A percentile compares a stretch with the other conserved stretches of the same genome.
Evolutionary conservation across 1,140 invertebrate genomes (phyloP).

Genomic region (Drosophila orena): DNA sequence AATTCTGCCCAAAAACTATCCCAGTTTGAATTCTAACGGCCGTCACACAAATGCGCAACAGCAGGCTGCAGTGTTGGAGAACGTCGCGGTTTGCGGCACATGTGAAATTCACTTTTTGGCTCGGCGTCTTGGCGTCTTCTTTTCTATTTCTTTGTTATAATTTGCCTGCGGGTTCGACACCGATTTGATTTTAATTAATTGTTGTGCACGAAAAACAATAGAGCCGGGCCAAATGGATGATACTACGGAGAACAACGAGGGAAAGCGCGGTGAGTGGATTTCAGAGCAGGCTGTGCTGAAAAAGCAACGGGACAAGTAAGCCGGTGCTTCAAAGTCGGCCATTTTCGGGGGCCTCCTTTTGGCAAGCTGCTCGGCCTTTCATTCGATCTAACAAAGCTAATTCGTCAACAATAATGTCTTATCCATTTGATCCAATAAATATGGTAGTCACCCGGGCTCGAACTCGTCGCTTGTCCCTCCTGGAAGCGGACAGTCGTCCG

Average conservation of each 20-base stretch:
- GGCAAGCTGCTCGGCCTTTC: background rate
- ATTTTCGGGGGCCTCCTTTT: constrained; percentile 2
- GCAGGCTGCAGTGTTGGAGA: constrained; percentile 12
- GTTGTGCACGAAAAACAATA: background rate
- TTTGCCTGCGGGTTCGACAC: constrained; percentile 6
- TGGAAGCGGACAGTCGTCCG: constrained; percentile 64
- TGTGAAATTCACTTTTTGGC: constrained; percentile 16
- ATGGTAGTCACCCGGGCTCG: constrained; percentile 66
- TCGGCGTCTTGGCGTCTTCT: constrained; percentile 1
- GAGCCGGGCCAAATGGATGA: constrained; percentile 33
- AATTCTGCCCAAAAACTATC: background rate
- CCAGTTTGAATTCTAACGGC: constrained; percentile 17
- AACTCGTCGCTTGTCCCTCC: constrained; percentile 54
- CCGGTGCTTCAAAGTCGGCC: constrained; percentile 1
- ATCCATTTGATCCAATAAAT: background rate
- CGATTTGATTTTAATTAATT: background rate
- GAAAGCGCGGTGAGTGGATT: constrained; percentile 33
- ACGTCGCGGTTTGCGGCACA: constrained; percentile 1
- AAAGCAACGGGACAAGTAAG: constrained; percentile 6
- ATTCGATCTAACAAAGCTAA: no score
- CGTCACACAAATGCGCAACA: constrained; percentile 7
- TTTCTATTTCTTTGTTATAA: constrained; percentile 8
- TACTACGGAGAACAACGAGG: constrained; percentile 32
- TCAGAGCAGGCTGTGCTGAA: background rate
- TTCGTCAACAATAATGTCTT: background rate